Evolutionary conservation across 1,140 invertebrate species (phyloP).

Genomic region (Penaeus chinensis): DNA sequence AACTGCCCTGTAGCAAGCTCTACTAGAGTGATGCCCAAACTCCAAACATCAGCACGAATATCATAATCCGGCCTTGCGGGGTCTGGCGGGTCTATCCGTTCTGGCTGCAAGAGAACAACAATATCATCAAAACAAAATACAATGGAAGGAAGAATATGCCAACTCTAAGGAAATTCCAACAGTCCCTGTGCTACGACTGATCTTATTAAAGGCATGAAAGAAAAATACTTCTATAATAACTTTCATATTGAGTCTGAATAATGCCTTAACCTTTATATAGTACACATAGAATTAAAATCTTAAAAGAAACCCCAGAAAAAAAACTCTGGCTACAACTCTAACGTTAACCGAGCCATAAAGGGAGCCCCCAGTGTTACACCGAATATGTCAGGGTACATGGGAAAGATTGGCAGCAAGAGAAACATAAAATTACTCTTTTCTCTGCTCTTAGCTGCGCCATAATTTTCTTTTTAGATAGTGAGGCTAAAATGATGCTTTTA

Average conservation of each 20-base stretch:
- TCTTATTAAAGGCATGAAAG: too few species aligned
- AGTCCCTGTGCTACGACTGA: not conserved
- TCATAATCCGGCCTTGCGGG: constrained; percentile 93
- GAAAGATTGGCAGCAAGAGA: too few species aligned
- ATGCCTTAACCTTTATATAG: too few species aligned
- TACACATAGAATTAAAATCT: too few species aligned
- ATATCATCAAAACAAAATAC: constrained; percentile 13
- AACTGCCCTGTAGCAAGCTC: constrained; percentile 90
- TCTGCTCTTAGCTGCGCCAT: too few species aligned
- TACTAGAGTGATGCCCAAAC: constrained; percentile 95
- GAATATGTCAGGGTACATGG: too few species aligned
- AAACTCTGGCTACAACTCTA: not conserved
- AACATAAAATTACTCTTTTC: too few species aligned
- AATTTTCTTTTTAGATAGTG: too few species aligned
- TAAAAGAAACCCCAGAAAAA: not conserved
- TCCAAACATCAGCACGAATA: constrained; percentile 99
- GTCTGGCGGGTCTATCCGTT: constrained; percentile 92
- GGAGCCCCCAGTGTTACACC: not conserved
- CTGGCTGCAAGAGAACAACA: constrained; percentile 77
- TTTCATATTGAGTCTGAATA: too few species aligned
- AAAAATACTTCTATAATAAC: too few species aligned
- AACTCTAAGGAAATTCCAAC: constrained; percentile 24
- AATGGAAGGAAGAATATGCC: constrained; percentile 34
- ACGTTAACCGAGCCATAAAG: not conserved
- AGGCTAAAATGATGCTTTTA: too few species aligned